phyloP scores from a whole-genome alignment of 1,140 invertebrate species.

The Heliconius himera region DNA sequence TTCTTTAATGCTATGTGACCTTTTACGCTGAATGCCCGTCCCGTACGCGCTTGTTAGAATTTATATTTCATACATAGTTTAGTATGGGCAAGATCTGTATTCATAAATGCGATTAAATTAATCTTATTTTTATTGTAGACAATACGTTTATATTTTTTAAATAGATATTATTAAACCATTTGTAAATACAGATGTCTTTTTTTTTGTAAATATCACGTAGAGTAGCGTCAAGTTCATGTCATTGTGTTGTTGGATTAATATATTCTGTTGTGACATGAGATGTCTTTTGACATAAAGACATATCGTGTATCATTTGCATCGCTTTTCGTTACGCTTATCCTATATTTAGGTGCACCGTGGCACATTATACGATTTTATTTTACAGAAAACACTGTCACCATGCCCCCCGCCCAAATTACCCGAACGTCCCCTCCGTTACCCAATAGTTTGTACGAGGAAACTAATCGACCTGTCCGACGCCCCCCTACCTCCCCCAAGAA shows the following conservation, averaged over 20 bases:
- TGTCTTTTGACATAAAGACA: slow-evolving; percentile 20
- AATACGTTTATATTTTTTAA: neutral
- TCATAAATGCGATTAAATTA: slow-evolving; percentile 1
- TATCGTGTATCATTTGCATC: slow-evolving; percentile 8
- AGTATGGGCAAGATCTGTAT: slow-evolving; percentile 15
- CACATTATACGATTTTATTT: slow-evolving; percentile 77
- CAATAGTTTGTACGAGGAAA: slow-evolving; percentile 72
- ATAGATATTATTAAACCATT: neutral
- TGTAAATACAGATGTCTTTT: neutral
- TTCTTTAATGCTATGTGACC: slow-evolving; percentile 20
- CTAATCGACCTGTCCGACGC: slow-evolving; percentile 70
- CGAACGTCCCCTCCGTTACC: slow-evolving; percentile 73
- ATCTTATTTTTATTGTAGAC: neutral
- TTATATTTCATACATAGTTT: slow-evolving; percentile 35
- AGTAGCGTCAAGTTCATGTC: slow-evolving; percentile 8
- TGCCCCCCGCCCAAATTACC: slow-evolving; percentile 72
- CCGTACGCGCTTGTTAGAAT: slow-evolving; percentile 31
- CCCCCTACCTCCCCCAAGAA: slow-evolving; percentile 64
- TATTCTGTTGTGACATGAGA: slow-evolving; percentile 23
- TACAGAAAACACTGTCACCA: slow-evolving; percentile 76
- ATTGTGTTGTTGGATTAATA: slow-evolving; percentile 34
- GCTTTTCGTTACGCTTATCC: slow-evolving; percentile 30
- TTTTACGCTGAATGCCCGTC: slow-evolving; percentile 24
- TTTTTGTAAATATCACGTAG: slow-evolving; percentile 31
- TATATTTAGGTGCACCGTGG: slow-evolving; percentile 60